Percentiles rank a stretch among this genome's conserved stretches.
Conservation (phyloP, 37 sponge, comb jelly and placozoan species). For the Aphrocallistes beatrix region DNA sequence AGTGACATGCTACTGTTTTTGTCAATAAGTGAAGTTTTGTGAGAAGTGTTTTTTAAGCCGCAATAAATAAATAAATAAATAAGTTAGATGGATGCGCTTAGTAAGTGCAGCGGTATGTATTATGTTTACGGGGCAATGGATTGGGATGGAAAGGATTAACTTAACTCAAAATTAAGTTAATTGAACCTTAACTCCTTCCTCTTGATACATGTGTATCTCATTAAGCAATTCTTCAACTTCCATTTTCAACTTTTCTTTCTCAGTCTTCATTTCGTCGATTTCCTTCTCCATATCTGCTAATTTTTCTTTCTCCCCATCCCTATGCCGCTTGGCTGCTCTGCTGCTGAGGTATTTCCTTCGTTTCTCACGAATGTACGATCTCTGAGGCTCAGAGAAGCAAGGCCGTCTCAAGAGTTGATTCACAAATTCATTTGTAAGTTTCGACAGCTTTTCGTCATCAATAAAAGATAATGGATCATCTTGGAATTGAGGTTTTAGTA, state of each 20-base stretch:
- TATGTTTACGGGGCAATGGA: background rate
- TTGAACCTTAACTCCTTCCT: background rate
- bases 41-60: background rate
- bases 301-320: constrained; percentile 15
- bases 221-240: background rate
- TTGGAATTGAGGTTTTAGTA: background rate
- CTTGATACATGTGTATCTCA: background rate
- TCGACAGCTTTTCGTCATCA: constrained; percentile 20
- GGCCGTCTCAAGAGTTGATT: background rate
- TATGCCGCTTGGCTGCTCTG: background rate
- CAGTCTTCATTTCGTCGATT: background rate
- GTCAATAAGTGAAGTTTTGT: background rate
- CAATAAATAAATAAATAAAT: background rate
- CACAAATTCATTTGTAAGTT: background rate
- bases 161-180: background rate
- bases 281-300: background rate
- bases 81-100: background rate
- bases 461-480: background rate
- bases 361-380: background rate
- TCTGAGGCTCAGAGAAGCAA: background rate
- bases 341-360: background rate
- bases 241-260: background rate
- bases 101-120: background rate
- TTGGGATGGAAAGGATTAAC: background rate
- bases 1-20: background rate